Percentiles rank a stretch among this genome's conserved stretches.
These are phyloP conservation scores for Silvanus unidentatus DNA, from an alignment of 2,888 invertebrate genomes.

Conservation along the genomic window DNA sequence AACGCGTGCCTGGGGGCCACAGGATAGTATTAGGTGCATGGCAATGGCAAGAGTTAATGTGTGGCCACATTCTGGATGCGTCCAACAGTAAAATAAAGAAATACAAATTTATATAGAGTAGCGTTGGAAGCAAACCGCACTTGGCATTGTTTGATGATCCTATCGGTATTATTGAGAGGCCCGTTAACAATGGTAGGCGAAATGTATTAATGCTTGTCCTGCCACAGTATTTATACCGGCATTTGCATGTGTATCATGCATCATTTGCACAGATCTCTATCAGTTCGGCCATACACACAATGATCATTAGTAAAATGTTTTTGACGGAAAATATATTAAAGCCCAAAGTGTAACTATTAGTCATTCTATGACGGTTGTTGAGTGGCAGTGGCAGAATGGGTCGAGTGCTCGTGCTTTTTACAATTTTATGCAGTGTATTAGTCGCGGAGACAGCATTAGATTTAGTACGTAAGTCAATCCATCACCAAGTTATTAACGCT, in stretches of 20 bases:
- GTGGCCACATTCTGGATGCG: no score
- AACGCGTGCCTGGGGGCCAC: no score
- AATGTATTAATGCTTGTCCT: constrained; percentile 32
- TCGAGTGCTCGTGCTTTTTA: constrained; percentile 28
- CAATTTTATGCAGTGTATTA: constrained; percentile 32
- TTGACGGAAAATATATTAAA: constrained; percentile 38
- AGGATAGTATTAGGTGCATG: no score
- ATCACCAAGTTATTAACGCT: constrained; percentile 20
- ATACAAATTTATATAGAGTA: constrained; percentile 38
- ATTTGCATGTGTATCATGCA: constrained; percentile 36
- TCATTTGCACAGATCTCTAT: constrained; percentile 35
- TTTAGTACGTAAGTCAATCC: constrained; percentile 36
- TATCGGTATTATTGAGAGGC: constrained; percentile 42
- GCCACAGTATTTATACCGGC: constrained; percentile 14
- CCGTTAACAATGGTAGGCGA: constrained; percentile 31
- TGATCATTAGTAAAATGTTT: constrained; percentile 40
- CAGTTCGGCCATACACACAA: constrained; percentile 18
- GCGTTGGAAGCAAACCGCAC: constrained; percentile 37
- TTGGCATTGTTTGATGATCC: constrained; percentile 44
- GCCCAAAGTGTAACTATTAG: constrained; percentile 34
- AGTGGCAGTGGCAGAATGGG: constrained; percentile 24
- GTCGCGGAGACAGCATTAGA: constrained; percentile 27
- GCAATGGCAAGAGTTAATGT: no score
- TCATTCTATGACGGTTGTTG: constrained; percentile 34
- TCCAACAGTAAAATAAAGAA: no score